Base-by-base conservation (phyloP, 2,888 invertebrate species). In the Pteria penguin region DNA sequence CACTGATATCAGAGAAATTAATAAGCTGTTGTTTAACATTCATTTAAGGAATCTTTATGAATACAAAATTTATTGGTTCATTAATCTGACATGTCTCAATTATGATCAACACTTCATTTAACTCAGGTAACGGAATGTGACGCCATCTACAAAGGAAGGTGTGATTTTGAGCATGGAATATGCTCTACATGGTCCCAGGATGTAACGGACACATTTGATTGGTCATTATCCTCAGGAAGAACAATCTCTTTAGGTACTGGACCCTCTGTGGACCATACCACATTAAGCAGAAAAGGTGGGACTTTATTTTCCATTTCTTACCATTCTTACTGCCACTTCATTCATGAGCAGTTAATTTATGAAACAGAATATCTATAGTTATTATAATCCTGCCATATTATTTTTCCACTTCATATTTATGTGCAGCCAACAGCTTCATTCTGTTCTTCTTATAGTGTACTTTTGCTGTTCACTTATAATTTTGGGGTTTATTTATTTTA, bases 151-250 rank as follows among this genome's bases (percentile, higher is more conserved):
- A 75, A 77, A 66, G 86, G 83, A 3, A 62, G 86, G 54, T 90
- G 90, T 83, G 78, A 85, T 67, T 90, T 90, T 81, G 88, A 88
- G 68, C 81, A 85, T 55, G 83, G 84, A 14, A 78, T 85, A 22
- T 89, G 90, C 80, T 97, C 97, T 94, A 81, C 81, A 66, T 90
- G 89, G 89, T 79, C 78, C 18, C 93, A 83, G 67, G 88, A 87
- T 26, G 75, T 82, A 22, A 80, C 79, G 8, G 88, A 86, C 32
- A 72, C 83, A 26, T 87, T 88, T 82, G 85, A 89, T 72, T 90
- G 89, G 89, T 79, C 80, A 4, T 61, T 86, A 55, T 80, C 83
- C 11, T 80, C 80, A 66, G 86, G 86, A 4, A 93, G 75, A 18
- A 88, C 87, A 4, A 77, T 80, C 0, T 80, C 82, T 4, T 22